Evolutionary conservation across 2,888 invertebrate species (phyloP).

Genomic region (Tachina lurida): DNA sequence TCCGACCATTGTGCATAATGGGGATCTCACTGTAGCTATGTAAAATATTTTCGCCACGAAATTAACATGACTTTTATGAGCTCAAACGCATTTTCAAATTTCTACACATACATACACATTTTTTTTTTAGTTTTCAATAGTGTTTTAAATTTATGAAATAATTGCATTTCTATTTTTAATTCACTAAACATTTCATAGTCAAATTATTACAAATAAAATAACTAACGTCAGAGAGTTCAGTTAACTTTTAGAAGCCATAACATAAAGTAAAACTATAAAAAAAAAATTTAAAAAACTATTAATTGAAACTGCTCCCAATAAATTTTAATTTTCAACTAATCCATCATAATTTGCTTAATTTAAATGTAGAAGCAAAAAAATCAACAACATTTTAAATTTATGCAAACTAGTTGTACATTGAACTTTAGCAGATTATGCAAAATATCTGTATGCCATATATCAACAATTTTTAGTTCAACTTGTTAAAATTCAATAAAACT

Average conservation of each 20-base stretch:
- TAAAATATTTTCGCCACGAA: no score
- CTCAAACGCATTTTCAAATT: no score
- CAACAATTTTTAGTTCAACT: constrained; percentile 39
- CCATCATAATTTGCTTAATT: constrained; percentile 49
- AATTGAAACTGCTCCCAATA: constrained; percentile 9
- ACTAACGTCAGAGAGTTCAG: not conserved
- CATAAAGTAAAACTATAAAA: not conserved
- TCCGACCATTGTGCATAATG: no score
- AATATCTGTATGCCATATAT: constrained; percentile 8
- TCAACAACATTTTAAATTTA: constrained; percentile 16
- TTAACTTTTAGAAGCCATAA: not conserved
- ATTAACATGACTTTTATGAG: no score
- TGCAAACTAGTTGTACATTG: constrained; percentile 13
- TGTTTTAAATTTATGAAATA: no score
- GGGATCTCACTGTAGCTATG: no score
- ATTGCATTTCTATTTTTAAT: no score
- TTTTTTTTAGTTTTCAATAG: no score
- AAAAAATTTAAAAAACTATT: not conserved
- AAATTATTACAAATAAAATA: no score
- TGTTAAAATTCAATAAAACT: constrained; percentile 53
- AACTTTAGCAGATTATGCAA: constrained; percentile 43
- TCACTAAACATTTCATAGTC: no score
- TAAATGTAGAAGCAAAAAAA: not conserved
- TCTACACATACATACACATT: no score
- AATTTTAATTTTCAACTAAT: constrained; percentile 46